Conservation (phyloP, 2,797 vertebrate genomes). For the Harpagifer antarcticus region DNA sequence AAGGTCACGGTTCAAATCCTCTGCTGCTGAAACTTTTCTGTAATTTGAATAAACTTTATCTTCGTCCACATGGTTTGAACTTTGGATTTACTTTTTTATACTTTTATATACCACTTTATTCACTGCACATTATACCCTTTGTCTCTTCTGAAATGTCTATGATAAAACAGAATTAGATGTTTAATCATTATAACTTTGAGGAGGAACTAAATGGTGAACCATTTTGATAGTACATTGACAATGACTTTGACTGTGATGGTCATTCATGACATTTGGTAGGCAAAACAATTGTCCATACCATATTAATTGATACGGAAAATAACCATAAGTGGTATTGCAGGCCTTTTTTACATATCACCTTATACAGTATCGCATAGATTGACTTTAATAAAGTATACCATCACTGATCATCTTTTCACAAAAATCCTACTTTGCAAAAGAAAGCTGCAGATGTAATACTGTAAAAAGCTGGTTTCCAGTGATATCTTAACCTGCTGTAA, state of each 20-base stretch:
- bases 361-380: background rate
- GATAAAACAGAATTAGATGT: background rate
- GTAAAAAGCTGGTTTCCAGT: background rate
- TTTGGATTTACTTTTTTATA: background rate
- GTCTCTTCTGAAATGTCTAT: background rate
- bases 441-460: background rate
- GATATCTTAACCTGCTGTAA: background rate
- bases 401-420: background rate
- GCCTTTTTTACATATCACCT: background rate
- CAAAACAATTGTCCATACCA: background rate
- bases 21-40: background rate
- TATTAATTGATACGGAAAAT: too few relatives aligned
- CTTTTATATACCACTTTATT: background rate
- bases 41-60: background rate
- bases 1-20: slow-evolving; percentile 6
- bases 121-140: background rate
- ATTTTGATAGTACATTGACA: background rate
- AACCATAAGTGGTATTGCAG: background rate
- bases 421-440: background rate
- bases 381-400: background rate
- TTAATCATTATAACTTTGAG: background rate
- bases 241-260: background rate
- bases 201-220: too few relatives aligned
- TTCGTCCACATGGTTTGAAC: too few relatives aligned
- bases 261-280: background rate